A percentile compares a stretch with the other conserved stretches of the same genome.
Evolutionary conservation across 2,113 vertebrate genomes (phyloP).

Genomic region (Macquaria ambigua): DNA sequence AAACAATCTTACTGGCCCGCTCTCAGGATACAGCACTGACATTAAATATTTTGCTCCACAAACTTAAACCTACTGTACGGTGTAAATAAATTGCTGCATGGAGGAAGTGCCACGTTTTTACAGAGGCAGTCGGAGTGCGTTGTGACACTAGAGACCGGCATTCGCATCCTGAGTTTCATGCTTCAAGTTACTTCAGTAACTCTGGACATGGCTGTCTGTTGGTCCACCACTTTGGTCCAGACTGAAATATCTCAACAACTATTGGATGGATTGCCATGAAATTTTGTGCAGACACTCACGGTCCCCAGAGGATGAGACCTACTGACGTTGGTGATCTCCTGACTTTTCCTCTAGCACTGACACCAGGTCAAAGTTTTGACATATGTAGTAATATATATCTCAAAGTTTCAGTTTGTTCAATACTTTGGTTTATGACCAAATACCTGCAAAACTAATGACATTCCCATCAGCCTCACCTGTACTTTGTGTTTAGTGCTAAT

Average conservation of each 20-base stretch:
- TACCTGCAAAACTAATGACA: not conserved
- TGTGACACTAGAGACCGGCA: not conserved
- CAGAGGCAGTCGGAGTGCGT: not conserved
- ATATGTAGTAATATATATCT: not conserved
- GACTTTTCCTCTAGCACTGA: not conserved
- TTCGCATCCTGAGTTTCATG: not conserved
- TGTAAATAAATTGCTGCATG: slow-evolving; percentile 3
- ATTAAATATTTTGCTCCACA: slow-evolving; percentile 35
- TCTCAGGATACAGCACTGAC: slow-evolving; percentile 21
- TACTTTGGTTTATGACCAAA: not conserved
- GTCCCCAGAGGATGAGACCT: not conserved
- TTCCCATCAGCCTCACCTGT: too few species aligned
- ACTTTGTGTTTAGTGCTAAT: too few species aligned
- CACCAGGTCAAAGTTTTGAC: not conserved
- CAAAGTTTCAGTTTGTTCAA: not conserved
- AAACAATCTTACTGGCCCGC: slow-evolving; percentile 25
- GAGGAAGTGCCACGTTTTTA: not conserved
- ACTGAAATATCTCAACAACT: not conserved
- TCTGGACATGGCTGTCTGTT: not conserved
- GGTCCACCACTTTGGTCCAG: not conserved
- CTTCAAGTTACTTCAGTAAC: not conserved
- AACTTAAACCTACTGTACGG: not conserved
- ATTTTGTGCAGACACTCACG: not conserved
- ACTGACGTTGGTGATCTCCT: not conserved
- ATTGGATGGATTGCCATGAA: not conserved